Conservation (phyloP, 2,888 invertebrate species). For the Crossocerus cetratus region DNA sequence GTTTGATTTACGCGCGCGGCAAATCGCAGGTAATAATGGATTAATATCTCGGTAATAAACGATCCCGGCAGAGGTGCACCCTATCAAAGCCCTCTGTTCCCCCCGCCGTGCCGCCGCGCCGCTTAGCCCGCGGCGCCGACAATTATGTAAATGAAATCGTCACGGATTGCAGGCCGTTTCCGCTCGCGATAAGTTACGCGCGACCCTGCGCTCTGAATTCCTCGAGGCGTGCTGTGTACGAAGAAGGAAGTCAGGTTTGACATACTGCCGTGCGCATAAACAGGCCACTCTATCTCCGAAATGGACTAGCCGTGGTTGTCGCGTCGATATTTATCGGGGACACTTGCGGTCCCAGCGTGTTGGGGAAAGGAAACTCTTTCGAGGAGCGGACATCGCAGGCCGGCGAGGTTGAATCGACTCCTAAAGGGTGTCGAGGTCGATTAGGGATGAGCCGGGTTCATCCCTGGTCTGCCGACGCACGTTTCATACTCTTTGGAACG, state of each 20-base stretch:
- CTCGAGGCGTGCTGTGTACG: too few relatives aligned
- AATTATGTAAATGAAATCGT: slow-evolving; percentile 49
- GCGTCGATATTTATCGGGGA: too few relatives aligned
- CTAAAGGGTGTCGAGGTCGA: too few relatives aligned
- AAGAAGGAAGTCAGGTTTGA: background rate
- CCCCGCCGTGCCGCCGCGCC: slow-evolving; percentile 15
- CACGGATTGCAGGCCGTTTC: slow-evolving; percentile 20
- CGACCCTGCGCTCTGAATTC: background rate
- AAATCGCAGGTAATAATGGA: slow-evolving; percentile 38
- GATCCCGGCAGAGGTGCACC: slow-evolving; percentile 4
- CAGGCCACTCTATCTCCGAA: too few relatives aligned
- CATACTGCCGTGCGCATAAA: background rate
- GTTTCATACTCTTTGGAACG: slow-evolving; percentile 17
- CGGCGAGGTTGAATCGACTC: too few relatives aligned
- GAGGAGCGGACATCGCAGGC: too few relatives aligned
- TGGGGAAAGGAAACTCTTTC: too few relatives aligned
- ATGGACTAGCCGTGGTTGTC: too few relatives aligned
- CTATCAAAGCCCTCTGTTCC: slow-evolving; percentile 24
- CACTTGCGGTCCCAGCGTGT: too few relatives aligned
- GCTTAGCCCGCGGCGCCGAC: slow-evolving; percentile 26
- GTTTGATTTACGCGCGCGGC: slow-evolving; percentile 35
- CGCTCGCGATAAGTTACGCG: background rate
- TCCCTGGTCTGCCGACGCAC: slow-evolving; percentile 3
- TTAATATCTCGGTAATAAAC: slow-evolving; percentile 47
- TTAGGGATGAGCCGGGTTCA: too few relatives aligned